Percentiles rank a stretch among this genome's conserved stretches.
Conservation (phyloP, 2,888 invertebrate genomes). For the Drosophila austrosaltans region DNA sequence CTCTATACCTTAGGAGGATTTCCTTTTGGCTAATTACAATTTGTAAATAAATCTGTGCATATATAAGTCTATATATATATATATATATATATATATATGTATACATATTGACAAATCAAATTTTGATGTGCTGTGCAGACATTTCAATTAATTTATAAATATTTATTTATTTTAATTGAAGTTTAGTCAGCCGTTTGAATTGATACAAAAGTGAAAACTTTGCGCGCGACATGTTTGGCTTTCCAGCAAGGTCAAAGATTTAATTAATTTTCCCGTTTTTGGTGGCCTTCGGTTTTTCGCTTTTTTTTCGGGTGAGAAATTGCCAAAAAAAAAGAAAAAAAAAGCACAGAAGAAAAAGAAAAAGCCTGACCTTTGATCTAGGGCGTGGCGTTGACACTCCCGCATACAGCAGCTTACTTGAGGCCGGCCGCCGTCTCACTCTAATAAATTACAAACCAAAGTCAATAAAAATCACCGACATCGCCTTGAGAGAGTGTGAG, state of each 20-base stretch:
- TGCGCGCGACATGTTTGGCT: conserved; percentile 61
- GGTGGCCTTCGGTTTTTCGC: conserved; percentile 27
- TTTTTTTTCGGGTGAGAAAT: conserved; percentile 35
- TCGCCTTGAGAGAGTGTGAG: conserved; percentile 48
- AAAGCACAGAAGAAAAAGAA: background rate
- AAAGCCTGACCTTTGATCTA: conserved; percentile 35
- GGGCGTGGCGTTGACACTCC: conserved; percentile 48
- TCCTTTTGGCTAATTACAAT: conserved; percentile 9
- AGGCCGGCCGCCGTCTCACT: conserved; percentile 13
- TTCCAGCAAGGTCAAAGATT: conserved; percentile 65
- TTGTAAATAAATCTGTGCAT: background rate
- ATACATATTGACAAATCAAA: conserved; percentile 17
- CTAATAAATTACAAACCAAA: conserved; percentile 73
- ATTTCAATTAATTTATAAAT: conserved; percentile 72
- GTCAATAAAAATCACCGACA: conserved; percentile 73
- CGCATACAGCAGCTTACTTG: background rate
- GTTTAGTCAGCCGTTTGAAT: conserved; percentile 63
- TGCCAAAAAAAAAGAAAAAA: conserved; percentile 41
- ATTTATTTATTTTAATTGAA: conserved; percentile 73
- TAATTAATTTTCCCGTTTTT: conserved; percentile 67
- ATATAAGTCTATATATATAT: conserved; percentile 19
- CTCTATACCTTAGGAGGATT: conserved; percentile 5
- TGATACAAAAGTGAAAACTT: conserved; percentile 52
- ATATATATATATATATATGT: conserved; percentile 28
- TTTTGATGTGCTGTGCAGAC: conserved; percentile 33